Conservation (phyloP, 2,113 vertebrate genomes). For the Panthera uncia region DNA sequence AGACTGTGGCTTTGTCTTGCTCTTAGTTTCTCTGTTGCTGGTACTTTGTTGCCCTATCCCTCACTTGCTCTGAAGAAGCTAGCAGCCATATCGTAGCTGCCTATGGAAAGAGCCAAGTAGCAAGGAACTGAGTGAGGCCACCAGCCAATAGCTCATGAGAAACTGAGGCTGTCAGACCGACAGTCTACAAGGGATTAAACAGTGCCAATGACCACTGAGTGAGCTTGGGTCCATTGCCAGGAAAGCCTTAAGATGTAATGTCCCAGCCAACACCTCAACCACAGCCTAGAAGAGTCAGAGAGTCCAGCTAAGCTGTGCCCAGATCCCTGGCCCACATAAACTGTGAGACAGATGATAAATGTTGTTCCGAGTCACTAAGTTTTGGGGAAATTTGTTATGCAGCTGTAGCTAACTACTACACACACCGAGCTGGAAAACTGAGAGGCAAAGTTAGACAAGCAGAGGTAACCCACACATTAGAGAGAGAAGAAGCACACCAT, state of each 20-base stretch:
- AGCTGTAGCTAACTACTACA: neutral
- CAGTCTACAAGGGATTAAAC: neutral
- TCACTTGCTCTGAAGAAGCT: neutral
- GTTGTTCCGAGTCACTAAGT: neutral
- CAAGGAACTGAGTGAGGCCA: neutral
- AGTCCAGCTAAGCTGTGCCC: no score
- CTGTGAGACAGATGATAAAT: neutral
- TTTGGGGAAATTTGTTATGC: neutral
- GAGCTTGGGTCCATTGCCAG: fast-evolving
- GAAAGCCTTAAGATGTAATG: neutral
- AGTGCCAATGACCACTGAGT: no score
- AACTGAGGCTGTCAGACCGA: neutral
- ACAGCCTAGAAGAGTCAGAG: neutral
- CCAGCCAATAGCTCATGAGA: neutral
- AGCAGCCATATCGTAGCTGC: fast-evolving
- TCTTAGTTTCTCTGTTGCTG: neutral
- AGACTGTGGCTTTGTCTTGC: neutral
- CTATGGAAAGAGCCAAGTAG: neutral
- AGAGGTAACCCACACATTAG: neutral
- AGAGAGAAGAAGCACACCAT: neutral
- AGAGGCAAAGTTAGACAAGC: neutral
- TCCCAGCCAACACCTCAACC: neutral
- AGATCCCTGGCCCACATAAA: neutral
- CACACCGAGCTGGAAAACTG: neutral
- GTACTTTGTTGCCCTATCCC: neutral